Conservation (phyloP, 2,797 vertebrate genomes). For the Anabas testudineus region DNA sequence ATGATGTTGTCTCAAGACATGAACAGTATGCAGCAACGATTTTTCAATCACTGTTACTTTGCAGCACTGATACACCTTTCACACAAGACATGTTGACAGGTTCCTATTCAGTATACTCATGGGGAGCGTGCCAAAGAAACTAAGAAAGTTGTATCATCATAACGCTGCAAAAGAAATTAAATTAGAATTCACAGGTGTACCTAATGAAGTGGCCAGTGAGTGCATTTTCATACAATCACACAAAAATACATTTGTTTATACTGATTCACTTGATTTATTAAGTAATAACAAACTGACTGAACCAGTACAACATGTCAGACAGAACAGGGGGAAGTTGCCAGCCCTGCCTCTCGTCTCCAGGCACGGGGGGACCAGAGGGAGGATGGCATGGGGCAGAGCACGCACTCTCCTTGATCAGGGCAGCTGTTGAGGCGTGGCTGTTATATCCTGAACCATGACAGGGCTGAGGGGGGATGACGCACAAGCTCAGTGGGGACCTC, state of each 20-base stretch:
- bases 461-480: conserved; percentile 28
- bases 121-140: not conserved
- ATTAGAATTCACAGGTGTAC: too few relatives aligned
- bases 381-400: not conserved
- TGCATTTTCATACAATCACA: not conserved
- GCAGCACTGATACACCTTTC: conserved; percentile 15
- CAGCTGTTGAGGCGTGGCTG: conserved; percentile 58
- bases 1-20: not conserved
- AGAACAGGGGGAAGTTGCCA: conserved; percentile 29
- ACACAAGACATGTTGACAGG: conserved; percentile 6
- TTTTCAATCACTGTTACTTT: conserved; percentile 4
- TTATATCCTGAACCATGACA: conserved; percentile 50
- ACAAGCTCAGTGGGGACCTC: conserved; percentile 41
- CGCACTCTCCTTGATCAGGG: conserved; percentile 14
- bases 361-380: too few relatives aligned
- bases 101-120: not conserved
- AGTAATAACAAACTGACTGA: too few relatives aligned
- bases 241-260: not conserved
- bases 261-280: conserved; percentile 5
- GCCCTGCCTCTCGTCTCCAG: conserved; percentile 19
- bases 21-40: not conserved
- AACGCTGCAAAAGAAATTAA: not conserved
- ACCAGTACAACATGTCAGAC: conserved; percentile 29
- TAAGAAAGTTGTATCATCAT: not conserved
- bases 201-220: too few relatives aligned